Conservation (phyloP, 2,888 invertebrate species). For the Tanytarsus gracilentus region DNA sequence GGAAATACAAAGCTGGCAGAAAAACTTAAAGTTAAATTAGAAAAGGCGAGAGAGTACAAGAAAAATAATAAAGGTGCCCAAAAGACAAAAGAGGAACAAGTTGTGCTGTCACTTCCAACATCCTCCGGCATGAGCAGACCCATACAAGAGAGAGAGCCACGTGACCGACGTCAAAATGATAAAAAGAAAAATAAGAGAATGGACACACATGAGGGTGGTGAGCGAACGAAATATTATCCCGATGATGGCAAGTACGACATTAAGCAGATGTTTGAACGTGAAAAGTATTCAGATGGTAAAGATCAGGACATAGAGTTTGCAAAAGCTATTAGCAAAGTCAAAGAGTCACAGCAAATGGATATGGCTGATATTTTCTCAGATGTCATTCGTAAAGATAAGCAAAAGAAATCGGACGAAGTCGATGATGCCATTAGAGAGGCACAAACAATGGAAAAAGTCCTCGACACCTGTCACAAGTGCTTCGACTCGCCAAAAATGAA, state of each 20-base stretch:
- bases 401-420: constrained; percentile 46
- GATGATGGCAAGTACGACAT: constrained; percentile 84
- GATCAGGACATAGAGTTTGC: constrained; percentile 75
- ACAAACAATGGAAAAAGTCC: constrained; percentile 53
- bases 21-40: constrained; percentile 65
- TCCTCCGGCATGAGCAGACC: constrained; percentile 60
- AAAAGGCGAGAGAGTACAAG: constrained; percentile 52
- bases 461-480: constrained; percentile 77
- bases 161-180: constrained; percentile 38
- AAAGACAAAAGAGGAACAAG: constrained; percentile 42
- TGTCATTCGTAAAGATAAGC: constrained; percentile 59
- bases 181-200: constrained; percentile 46
- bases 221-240: constrained; percentile 73
- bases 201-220: constrained; percentile 63
- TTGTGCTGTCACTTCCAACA: constrained; percentile 61
- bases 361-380: constrained; percentile 79
- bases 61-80: constrained; percentile 32
- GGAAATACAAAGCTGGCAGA: constrained; percentile 62
- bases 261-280: constrained; percentile 73
- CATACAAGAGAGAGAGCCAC: constrained; percentile 40
- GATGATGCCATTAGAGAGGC: constrained; percentile 66
- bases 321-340: constrained; percentile 58
- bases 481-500: constrained; percentile 68
- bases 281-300: constrained; percentile 68
- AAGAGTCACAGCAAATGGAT: constrained; percentile 54